A percentile compares a stretch with the other conserved stretches of the same genome.
phyloP scores from a whole-genome alignment of 2,888 invertebrate genomes.

The Trachelus tabidus region DNA sequence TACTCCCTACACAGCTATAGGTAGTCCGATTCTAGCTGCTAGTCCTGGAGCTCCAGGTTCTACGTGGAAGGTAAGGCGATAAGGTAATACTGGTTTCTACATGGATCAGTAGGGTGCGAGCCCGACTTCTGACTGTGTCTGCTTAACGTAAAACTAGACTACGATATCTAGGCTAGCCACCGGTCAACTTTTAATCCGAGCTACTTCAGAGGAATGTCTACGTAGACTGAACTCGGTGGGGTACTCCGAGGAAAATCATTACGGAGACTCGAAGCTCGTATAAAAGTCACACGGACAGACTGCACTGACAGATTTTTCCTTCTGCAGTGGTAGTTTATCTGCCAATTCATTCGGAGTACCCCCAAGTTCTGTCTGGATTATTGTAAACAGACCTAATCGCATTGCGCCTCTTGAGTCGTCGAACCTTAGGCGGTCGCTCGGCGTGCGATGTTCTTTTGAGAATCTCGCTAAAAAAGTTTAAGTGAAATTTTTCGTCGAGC shows the following conservation, averaged over 20 bases:
- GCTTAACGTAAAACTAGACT: constrained; percentile 17
- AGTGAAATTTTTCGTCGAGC: constrained; percentile 4
- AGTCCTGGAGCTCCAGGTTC: neutral
- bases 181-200: constrained; percentile 35
- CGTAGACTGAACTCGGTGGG: neutral
- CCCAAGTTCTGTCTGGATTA: neutral
- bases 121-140: neutral
- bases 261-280: neutral
- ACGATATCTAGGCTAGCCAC: constrained; percentile 38
- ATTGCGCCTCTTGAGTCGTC: constrained; percentile 57
- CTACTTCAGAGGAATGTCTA: constrained; percentile 32
- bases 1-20: neutral
- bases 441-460: constrained; percentile 38
- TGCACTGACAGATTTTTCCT: neutral
- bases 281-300: neutral
- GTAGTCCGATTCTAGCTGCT: neutral
- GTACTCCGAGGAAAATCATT: neutral
- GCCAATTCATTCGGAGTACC: neutral
- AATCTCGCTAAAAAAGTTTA: constrained; percentile 52
- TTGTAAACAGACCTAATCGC: constrained; percentile 59
- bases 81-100: constrained; percentile 9
- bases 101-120: neutral
- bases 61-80: neutral
- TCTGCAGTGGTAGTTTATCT: neutral
- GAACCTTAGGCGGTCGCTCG: constrained; percentile 40